Evolutionary conservation across 1,140 invertebrate species (phyloP).

Genomic region (Globodera ellingtonae): DNA sequence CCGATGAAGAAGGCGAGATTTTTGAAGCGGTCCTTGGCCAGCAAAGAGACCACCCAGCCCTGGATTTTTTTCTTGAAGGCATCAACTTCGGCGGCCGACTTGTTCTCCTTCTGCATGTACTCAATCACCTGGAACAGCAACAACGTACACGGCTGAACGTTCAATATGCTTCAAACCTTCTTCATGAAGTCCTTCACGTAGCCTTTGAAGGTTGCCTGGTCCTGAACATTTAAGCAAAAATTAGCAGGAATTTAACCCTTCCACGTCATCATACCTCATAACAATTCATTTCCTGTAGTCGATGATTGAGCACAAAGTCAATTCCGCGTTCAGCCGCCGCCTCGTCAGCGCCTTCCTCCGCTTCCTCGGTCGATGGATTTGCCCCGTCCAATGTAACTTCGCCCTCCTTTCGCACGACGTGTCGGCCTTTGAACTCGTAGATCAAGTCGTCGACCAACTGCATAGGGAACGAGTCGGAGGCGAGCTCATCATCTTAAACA

Average conservation of each 20-base stretch:
- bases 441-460: conserved; percentile 86
- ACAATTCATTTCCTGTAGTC: conserved; percentile 80
- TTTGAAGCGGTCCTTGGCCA: conserved; percentile 73
- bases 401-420: conserved; percentile 76
- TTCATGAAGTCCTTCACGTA: conserved; percentile 97
- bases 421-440: conserved; percentile 90
- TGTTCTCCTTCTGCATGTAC: conserved; percentile 74
- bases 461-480: conserved; percentile 93
- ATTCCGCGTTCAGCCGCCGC: conserved; percentile 73
- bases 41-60: conserved; percentile 69
- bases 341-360: conserved; percentile 80
- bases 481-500: conserved; percentile 83
- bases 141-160: too few species aligned
- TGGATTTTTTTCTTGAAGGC: conserved; percentile 92
- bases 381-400: conserved; percentile 81
- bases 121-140: conserved; percentile 45
- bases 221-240: conserved; percentile 1
- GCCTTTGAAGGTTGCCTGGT: conserved; percentile 76
- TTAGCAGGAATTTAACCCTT: background rate
- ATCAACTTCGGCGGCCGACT: conserved; percentile 88
- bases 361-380: conserved; percentile 85
- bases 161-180: conserved; percentile 64
- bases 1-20: conserved; percentile 89
- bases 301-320: conserved; percentile 88
- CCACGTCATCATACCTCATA: conserved; percentile 57